Evolutionary conservation across 2,888 invertebrate genomes (phyloP).

Genomic region (Rugalucina vietnamica): DNA sequence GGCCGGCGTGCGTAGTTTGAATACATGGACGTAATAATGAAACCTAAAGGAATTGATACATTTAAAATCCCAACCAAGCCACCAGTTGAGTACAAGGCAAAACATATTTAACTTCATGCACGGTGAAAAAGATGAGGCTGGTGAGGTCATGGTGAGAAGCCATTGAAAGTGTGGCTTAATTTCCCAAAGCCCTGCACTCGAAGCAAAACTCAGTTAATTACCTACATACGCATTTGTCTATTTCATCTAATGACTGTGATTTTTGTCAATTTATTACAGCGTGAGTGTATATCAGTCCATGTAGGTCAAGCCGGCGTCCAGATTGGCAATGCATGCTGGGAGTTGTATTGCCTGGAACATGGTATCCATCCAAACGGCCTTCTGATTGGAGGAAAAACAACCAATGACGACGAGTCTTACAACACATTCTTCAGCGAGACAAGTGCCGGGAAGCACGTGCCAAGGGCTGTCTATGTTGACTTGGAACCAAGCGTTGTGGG

Average conservation of each 20-base stretch:
- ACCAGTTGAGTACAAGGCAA: too few species aligned
- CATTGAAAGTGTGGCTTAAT: too few species aligned
- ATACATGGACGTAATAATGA: too few species aligned
- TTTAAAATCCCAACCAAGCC: too few species aligned
- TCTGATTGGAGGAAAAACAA: slow-evolving; percentile 69
- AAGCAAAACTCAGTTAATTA: too few species aligned
- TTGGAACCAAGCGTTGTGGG: slow-evolving; percentile 98
- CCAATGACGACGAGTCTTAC: slow-evolving; percentile 90
- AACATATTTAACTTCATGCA: too few species aligned
- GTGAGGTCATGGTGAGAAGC: too few species aligned
- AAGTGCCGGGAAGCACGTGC: slow-evolving; percentile 94
- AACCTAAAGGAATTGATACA: too few species aligned
- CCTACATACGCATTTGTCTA: not conserved
- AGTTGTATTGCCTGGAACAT: slow-evolving; percentile 86
- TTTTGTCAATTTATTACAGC: slow-evolving; percentile 75
- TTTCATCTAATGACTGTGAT: not conserved
- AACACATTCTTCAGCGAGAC: slow-evolving; percentile 93
- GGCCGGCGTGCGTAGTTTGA: too few species aligned
- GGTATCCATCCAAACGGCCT: slow-evolving; percentile 85
- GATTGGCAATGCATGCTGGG: slow-evolving; percentile 85
- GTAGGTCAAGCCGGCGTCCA: slow-evolving; percentile 85
- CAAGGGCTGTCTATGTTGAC: slow-evolving; percentile 90
- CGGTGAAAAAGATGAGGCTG: too few species aligned
- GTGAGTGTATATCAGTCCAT: slow-evolving; percentile 85
- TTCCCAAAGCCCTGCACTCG: too few species aligned